These are phyloP conservation scores for Pseudochirops corinnae DNA, from an alignment of 2,797 vertebrate species.

Conservation along the genomic window DNA sequence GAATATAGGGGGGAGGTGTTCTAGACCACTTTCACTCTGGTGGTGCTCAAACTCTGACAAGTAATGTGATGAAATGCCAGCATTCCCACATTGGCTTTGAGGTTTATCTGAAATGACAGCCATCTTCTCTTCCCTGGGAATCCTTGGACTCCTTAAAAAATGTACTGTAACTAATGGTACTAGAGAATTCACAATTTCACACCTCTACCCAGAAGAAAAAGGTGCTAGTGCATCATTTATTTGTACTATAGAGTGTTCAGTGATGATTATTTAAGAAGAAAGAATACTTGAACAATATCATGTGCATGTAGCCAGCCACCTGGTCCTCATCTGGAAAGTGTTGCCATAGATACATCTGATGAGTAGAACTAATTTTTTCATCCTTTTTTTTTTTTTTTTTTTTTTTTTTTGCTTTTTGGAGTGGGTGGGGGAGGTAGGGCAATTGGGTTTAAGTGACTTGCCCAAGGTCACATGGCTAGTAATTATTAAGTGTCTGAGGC, in stretches of 20 bases:
- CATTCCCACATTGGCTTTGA: neutral
- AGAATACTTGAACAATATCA: neutral
- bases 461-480: too few species aligned
- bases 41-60: neutral
- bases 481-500: too few species aligned
- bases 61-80: neutral
- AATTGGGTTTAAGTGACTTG: too few species aligned
- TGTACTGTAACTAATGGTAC: neutral
- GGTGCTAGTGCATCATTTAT: neutral
- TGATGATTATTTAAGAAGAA: neutral
- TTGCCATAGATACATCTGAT: neutral
- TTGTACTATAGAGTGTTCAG: neutral
- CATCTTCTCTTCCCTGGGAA: neutral
- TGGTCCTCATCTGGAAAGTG: neutral
- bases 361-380: neutral
- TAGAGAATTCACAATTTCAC: neutral
- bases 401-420: too few species aligned
- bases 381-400: too few species aligned
- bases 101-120: neutral
- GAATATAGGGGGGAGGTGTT: neutral
- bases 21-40: neutral
- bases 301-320: neutral
- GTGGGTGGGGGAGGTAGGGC: too few species aligned
- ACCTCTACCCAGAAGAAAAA: neutral
- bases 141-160: neutral